These are phyloP conservation scores for Cremastinae sp. DNA, from an alignment of 2,888 invertebrate species.

Conservation along the genomic window DNA sequence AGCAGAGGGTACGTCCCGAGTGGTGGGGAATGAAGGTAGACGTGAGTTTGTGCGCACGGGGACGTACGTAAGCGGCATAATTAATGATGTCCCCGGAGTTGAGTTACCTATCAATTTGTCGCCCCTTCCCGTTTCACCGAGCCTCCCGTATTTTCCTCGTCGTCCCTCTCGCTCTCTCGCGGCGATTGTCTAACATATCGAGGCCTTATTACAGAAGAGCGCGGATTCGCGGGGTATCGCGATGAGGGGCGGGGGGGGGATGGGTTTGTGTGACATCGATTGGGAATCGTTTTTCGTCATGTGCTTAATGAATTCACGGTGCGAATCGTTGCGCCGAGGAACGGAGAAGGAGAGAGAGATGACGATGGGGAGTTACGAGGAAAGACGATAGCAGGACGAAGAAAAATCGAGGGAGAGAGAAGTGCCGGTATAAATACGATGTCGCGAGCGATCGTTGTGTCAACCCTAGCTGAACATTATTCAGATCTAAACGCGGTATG, in stretches of 20 bases:
- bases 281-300: constrained; percentile 33
- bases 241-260: constrained; percentile 11
- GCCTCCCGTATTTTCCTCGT: background rate
- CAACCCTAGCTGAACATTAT: constrained; percentile 35
- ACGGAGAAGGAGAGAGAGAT: constrained; percentile 19
- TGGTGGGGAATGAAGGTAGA: constrained; percentile 35
- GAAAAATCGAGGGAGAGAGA: constrained; percentile 10
- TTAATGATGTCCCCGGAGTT: constrained; percentile 31
- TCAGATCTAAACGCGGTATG: constrained; percentile 22
- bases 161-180: constrained; percentile 8
- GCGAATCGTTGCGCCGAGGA: constrained; percentile 18
- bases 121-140: background rate
- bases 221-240: background rate
- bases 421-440: constrained; percentile 54
- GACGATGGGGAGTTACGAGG: too few species aligned
- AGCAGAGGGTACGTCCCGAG: constrained; percentile 6
- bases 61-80: constrained; percentile 41
- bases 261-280: constrained; percentile 12
- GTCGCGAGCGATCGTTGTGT: constrained; percentile 29
- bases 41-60: constrained; percentile 20
- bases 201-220: constrained; percentile 13
- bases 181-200: constrained; percentile 33
- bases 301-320: constrained; percentile 48
- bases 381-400: background rate
- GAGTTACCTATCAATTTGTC: constrained; percentile 18